A percentile compares a stretch with the other conserved stretches of the same genome.
Conservation (phyloP, 2,888 invertebrate species). For the Atrina japonica region DNA sequence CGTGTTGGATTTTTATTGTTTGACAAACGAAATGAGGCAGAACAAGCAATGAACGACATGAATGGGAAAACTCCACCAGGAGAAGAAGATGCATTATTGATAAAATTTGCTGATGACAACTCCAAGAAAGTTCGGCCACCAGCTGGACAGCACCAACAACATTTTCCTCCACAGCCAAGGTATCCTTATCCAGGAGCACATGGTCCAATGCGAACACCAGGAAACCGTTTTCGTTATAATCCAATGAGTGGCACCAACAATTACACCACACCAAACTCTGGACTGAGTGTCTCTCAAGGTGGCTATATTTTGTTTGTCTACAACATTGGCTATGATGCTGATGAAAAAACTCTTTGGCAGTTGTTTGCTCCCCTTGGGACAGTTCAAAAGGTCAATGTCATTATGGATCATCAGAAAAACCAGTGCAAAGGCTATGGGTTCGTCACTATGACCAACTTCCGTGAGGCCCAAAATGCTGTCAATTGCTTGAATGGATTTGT, state of each 20-base stretch:
- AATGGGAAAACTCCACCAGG: conserved; percentile 91
- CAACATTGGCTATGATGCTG: conserved; percentile 80
- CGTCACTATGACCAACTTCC: conserved; percentile 80
- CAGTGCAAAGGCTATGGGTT: conserved; percentile 80
- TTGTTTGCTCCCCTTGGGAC: conserved; percentile 80
- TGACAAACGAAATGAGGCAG: conserved; percentile 93
- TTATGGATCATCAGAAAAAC: conserved; percentile 76
- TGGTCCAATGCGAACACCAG: conserved; percentile 62
- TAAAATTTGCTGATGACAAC: conserved; percentile 93
- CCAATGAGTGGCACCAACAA: conserved; percentile 48
- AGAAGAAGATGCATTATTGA: conserved; percentile 90
- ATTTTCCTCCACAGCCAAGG: conserved; percentile 13
- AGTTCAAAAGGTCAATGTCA: conserved; percentile 80
- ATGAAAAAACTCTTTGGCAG: conserved; percentile 79
- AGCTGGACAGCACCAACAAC: conserved; percentile 33
- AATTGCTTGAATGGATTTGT: conserved; percentile 77
- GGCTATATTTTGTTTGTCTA: conserved; percentile 80
- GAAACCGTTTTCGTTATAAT: conserved; percentile 59
- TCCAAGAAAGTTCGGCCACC: conserved; percentile 67
- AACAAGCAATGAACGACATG: conserved; percentile 91
- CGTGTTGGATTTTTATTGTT: conserved; percentile 93
- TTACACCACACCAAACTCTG: conserved; percentile 6
- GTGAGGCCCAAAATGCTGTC: conserved; percentile 79
- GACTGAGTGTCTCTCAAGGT: conserved; percentile 11
- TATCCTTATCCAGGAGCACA: conserved; percentile 22